A percentile compares a stretch with the other conserved stretches of the same genome.
phyloP scores from a whole-genome alignment of 2,888 invertebrate genomes.

The Blomia tropicalis region DNA sequence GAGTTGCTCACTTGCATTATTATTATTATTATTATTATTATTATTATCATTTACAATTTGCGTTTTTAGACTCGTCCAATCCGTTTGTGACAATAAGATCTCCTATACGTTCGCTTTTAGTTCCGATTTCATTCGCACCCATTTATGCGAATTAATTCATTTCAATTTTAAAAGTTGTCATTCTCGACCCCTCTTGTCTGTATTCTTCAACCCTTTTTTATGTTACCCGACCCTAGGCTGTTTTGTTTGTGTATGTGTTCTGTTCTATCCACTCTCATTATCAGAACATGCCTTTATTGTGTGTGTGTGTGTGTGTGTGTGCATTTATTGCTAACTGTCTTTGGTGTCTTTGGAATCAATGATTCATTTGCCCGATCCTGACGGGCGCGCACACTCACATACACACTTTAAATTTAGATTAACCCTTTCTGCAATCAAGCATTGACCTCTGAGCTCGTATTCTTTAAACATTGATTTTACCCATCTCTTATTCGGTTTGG shows the following conservation, averaged over 20 bases:
- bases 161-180: too few relatives aligned
- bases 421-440: neutral
- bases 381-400: neutral
- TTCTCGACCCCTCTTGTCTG: neutral
- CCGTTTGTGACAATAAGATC: too few relatives aligned
- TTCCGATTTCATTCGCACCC: slow-evolving; percentile 2
- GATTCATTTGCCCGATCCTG: neutral
- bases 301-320: too few relatives aligned
- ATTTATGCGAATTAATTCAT: slow-evolving; percentile 5
- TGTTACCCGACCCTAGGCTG: slow-evolving; percentile 16
- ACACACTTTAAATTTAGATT: slow-evolving; percentile 3
- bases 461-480: neutral
- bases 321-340: too few relatives aligned
- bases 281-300: too few relatives aligned
- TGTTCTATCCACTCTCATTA: neutral
- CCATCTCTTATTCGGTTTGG: too few relatives aligned
- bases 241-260: slow-evolving; percentile 8
- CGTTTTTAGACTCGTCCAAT: slow-evolving; percentile 13
- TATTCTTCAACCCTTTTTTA: too few relatives aligned
- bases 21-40: neutral
- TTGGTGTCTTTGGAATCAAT: too few relatives aligned
- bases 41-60: neutral
- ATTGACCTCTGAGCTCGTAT: neutral
- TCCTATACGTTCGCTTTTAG: neutral
- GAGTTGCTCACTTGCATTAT: neutral